Evolutionary conservation across 2,797 vertebrate species (phyloP).

Genomic region (Myotis findleyi): DNA sequence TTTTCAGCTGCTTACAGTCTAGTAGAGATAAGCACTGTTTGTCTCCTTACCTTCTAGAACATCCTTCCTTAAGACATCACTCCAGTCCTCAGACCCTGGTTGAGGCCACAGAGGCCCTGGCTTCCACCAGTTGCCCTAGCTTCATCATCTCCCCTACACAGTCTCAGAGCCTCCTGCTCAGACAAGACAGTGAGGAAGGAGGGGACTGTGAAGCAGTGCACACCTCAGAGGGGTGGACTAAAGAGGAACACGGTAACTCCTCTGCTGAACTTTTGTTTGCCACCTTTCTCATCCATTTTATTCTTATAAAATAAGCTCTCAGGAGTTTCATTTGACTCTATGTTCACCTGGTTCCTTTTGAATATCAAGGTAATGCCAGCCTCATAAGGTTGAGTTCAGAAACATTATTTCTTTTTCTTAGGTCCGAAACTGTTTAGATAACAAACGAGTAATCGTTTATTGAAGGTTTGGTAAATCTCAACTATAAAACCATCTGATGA

Average conservation of each 20-base stretch:
- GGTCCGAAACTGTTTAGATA: neutral
- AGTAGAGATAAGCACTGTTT: neutral
- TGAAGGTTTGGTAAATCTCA: neutral
- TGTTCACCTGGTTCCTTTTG: neutral
- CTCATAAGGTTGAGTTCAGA: neutral
- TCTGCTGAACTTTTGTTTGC: neutral
- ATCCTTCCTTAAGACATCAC: neutral
- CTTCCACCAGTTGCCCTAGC: neutral
- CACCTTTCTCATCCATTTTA: neutral
- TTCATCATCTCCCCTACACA: neutral
- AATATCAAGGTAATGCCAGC: neutral
- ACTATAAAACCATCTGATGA: neutral
- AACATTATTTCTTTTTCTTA: neutral
- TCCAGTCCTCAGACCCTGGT: neutral
- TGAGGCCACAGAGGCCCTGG: neutral
- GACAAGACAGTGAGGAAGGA: neutral
- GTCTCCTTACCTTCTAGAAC: neutral
- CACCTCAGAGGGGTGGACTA: fast-evolving
- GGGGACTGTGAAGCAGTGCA: neutral
- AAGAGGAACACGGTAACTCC: neutral
- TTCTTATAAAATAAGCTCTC: neutral
- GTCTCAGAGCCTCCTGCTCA: neutral
- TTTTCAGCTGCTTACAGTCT: neutral
- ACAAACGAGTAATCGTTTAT: neutral
- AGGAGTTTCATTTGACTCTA: neutral